Evolutionary conservation across 2,797 vertebrate genomes (phyloP), one percentile per base, ranked within the genome.

Genomic region (Hirundo rustica): DNA sequence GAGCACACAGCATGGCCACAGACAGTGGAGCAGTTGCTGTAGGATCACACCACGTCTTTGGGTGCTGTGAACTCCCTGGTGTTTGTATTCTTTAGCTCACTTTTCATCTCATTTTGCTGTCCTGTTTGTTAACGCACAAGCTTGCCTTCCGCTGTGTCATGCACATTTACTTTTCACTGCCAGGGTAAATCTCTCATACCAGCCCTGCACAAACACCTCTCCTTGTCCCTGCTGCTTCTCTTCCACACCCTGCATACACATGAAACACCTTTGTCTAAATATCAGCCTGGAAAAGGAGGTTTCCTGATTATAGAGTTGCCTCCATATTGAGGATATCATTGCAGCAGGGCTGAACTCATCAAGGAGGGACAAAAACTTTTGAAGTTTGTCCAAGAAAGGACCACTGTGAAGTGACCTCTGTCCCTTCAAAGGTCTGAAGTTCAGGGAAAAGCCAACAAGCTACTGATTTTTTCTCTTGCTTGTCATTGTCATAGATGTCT

Each of bases 1-100:
- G 0, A 22, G 65, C 89, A 32, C 40, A 60, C 2, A 4, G 44
- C 16, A 15, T 0, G 14, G 64, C 72, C 51, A n/a, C 42, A 18
- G 54, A 45, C 4, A 32, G 44, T 32, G 18, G 34, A 71, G n/a
- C 0, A 0, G 25, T 15, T 61, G 61, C 57, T 38, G 2, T 30
- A 55, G n/a, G 53, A 51, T 66, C 50, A 72, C 32, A 38, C 26
- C 44, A 5, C 0, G 1, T 47, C 30, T 66, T 65, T 51, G 36
- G 57, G 26, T 48, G 40, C 44, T 47, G 25, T 44, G 44, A 83
- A 16, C 64, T 67, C 61, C 66, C 58, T 54, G 29, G 54, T 78
- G 29, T 61, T 65, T 61, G 9, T 19, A 48, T 53, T 50, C 58
- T 34, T 85, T 36, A 58, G 50, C 42, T 93, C 44, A 19, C 20